These are phyloP conservation scores for Passerina amoena DNA, from an alignment of 2,113 vertebrate genomes.

Conservation along the genomic window DNA sequence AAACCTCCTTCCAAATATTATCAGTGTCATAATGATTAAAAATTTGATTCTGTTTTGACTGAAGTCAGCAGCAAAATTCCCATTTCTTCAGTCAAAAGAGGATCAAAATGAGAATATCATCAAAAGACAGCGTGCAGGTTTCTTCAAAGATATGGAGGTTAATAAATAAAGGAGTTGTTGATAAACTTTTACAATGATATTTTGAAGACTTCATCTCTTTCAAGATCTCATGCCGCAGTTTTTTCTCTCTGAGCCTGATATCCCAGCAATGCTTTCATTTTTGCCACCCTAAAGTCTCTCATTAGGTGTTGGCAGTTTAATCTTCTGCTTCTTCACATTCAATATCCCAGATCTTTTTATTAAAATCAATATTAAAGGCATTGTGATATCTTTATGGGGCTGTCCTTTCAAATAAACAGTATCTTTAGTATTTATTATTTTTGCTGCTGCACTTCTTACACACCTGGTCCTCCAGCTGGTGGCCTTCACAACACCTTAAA, in stretches of 20 bases:
- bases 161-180: slow-evolving; percentile 53
- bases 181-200: slow-evolving; percentile 28
- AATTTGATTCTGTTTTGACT: background rate
- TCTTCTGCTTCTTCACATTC: slow-evolving; percentile 14
- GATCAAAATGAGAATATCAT: slow-evolving; percentile 29
- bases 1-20: background rate
- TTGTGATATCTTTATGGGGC: background rate
- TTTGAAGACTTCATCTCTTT: slow-evolving; percentile 5
- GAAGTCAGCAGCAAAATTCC: background rate
- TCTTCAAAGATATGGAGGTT: background rate
- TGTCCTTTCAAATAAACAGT: background rate
- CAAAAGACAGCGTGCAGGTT: background rate
- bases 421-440: background rate
- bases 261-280: background rate
- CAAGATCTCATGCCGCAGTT: background rate
- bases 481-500: background rate
- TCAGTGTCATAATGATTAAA: background rate
- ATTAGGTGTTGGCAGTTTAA: background rate
- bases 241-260: background rate
- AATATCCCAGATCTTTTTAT: slow-evolving; percentile 35
- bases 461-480: background rate
- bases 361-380: slow-evolving; percentile 46
- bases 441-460: background rate
- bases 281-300: background rate
- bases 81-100: slow-evolving; percentile 18